Evolutionary conservation across 2,888 invertebrate species (phyloP).

Genomic region (Heliconius erato): DNA sequence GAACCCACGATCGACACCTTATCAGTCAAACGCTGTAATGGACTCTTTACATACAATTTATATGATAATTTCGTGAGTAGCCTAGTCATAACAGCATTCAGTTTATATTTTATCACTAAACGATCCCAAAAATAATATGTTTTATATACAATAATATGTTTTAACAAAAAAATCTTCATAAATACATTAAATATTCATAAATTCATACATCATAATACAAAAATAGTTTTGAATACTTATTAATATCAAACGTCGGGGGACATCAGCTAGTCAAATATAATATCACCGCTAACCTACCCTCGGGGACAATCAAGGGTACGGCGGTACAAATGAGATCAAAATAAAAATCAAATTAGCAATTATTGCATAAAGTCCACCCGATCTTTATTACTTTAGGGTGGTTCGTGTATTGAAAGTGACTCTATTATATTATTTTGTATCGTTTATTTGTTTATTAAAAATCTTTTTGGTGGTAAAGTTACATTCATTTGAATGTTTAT

Average conservation of each 20-base stretch:
- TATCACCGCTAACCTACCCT: slow-evolving; percentile 56
- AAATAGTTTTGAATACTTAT: neutral
- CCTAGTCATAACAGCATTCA: too few species aligned
- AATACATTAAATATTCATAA: too few species aligned
- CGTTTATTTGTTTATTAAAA: neutral
- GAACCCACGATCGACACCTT: too few species aligned
- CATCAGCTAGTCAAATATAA: slow-evolving; percentile 28
- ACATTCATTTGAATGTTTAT: neutral
- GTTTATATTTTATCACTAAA: too few species aligned
- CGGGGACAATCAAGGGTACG: slow-evolving; percentile 67
- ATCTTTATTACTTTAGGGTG: slow-evolving; percentile 63
- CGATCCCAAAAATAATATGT: too few species aligned
- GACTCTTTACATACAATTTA: too few species aligned
- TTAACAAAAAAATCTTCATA: too few species aligned
- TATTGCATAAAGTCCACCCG: slow-evolving; percentile 59
- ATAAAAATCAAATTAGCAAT: slow-evolving; percentile 64
- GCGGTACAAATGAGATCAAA: slow-evolving; percentile 75
- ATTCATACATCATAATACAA: neutral
- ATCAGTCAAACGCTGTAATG: too few species aligned
- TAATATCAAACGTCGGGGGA: neutral
- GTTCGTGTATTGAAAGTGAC: slow-evolving; percentile 39
- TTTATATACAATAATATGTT: too few species aligned
- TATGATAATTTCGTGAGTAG: too few species aligned
- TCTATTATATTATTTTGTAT: slow-evolving; percentile 10
- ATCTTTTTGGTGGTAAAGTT: neutral